phyloP scores from a whole-genome alignment of 1,140 invertebrate species.

The Cryptotermes secundus region DNA sequence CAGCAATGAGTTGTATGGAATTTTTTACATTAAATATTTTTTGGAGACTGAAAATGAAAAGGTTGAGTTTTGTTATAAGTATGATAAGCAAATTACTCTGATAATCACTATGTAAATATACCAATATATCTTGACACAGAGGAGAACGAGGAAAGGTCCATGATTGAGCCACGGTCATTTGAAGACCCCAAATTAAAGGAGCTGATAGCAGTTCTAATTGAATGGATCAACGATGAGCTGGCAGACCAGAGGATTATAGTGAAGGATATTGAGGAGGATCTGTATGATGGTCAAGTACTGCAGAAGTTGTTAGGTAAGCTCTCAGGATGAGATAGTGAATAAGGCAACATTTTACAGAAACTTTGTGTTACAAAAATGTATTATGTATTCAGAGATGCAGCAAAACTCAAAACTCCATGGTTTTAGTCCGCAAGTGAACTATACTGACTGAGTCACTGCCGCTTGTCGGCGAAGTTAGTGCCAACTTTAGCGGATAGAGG shows the following conservation, averaged over 20 bases:
- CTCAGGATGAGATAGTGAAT: neutral
- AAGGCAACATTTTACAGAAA: neutral
- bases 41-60: neutral
- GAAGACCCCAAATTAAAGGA: slow-evolving; percentile 86
- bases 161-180: slow-evolving; percentile 86
- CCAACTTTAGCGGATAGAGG: too few relatives aligned
- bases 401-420: too few relatives aligned
- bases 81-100: too few relatives aligned
- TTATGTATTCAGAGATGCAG: too few relatives aligned
- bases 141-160: slow-evolving; percentile 95
- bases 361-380: too few relatives aligned
- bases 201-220: slow-evolving; percentile 84
- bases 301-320: slow-evolving; percentile 87
- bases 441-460: too few relatives aligned
- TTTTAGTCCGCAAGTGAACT: too few relatives aligned
- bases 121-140: slow-evolving; percentile 54
- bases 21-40: neutral
- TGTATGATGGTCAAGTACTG: slow-evolving; percentile 97
- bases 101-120: neutral
- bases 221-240: slow-evolving; percentile 99
- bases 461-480: too few relatives aligned
- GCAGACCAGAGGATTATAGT: slow-evolving; percentile 96
- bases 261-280: slow-evolving; percentile 93
- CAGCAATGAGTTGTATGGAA: neutral
- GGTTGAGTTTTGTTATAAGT: neutral